Evolutionary conservation across 2,888 invertebrate genomes (phyloP), one percentile per base, ranked within the genome.

Genomic region (Philaethria dido): DNA sequence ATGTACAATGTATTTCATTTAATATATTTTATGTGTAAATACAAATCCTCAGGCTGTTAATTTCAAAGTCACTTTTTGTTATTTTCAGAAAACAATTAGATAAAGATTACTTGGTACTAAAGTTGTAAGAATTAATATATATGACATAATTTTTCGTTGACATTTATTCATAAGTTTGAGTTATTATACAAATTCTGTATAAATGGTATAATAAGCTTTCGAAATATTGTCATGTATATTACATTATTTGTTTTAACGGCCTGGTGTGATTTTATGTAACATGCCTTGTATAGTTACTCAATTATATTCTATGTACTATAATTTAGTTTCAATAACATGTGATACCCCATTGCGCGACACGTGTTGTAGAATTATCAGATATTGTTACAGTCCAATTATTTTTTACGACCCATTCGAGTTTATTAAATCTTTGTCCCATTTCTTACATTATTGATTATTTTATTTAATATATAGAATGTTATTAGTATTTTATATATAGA

Each of bases 401-500:
- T 48, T 22, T 48, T 22, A 48, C 48, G 22, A 48, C 3, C 14
- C 22, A 14, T 22, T 22, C 22, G 13, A 13, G 48, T 22, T 48
- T 48, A 22, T 48, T 48, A 48, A 48, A 48, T 48, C 48, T 48
- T 47, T 13, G 22, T 48, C 20, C 20, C 11, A 25, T 48, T 48
- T 48, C 25, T 48, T 48, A 22, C 14, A 5, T 48, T 22, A 48
- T 48, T 48, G 20, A 5, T 48, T 48, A 25, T 48, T 48, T 48
- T 22, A 25, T 22, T 25, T 48, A n/a, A 48, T 14, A 48, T 22
- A 14, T 22, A 45, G 0, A 20, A 22, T 22, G 11, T 22, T 25
- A 22, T 22, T 48, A 25, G 22, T 48, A 5, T 22, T 48, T 48
- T 25, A 48, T 48, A 4, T 25, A 48, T n/a, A 48, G 48, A 25